Percentiles rank a stretch among this genome's conserved stretches.
phyloP scores from a whole-genome alignment of 2,888 invertebrate species.

The Oligia strigilis region DNA sequence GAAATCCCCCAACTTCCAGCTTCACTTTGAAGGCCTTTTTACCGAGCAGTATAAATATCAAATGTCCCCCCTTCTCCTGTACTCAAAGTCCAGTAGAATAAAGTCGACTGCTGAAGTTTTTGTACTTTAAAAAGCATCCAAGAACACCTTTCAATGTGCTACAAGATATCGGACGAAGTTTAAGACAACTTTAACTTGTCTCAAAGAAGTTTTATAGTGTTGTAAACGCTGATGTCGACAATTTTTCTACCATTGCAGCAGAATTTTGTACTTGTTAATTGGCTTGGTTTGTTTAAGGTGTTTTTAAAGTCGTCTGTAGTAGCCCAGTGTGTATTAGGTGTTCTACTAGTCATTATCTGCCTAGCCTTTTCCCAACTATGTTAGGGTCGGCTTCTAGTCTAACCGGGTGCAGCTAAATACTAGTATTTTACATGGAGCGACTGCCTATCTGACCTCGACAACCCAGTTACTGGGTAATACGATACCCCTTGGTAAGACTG shows the following conservation, averaged over 20 bases:
- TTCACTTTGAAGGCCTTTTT: constrained; percentile 34
- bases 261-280: neutral
- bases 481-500: too few species aligned
- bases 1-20: constrained; percentile 16
- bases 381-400: too few species aligned
- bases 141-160: constrained; percentile 69
- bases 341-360: too few species aligned
- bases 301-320: neutral
- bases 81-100: constrained; percentile 61
- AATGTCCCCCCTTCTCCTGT: constrained; percentile 33
- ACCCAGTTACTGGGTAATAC: too few species aligned
- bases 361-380: too few species aligned
- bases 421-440: too few species aligned
- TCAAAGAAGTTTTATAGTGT: constrained; percentile 69
- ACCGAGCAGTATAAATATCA: constrained; percentile 54
- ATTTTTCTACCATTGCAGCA: constrained; percentile 18
- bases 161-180: constrained; percentile 71
- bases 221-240: constrained; percentile 60
- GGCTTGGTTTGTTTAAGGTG: neutral
- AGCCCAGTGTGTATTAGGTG: neutral
- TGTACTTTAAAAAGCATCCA: constrained; percentile 63
- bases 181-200: constrained; percentile 76
- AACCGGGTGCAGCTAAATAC: too few species aligned
- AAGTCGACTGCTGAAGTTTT: constrained; percentile 57
- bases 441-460: too few species aligned